Base-by-base conservation (phyloP, 53 echinoderm and acorn worm species). In the Crossaster papposus region DNA sequence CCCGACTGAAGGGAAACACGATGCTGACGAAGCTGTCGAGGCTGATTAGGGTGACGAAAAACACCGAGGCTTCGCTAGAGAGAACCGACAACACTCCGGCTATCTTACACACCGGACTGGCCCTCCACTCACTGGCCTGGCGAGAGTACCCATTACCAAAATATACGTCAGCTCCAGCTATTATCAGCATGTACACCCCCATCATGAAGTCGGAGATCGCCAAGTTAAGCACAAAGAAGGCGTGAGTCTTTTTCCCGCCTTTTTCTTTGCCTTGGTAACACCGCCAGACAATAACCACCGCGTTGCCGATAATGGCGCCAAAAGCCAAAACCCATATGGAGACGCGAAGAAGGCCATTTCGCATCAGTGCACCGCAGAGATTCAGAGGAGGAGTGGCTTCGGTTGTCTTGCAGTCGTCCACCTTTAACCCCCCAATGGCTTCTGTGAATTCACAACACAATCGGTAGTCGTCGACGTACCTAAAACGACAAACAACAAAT, bases 31-130 rank as follows among this genome's bases (percentile, higher is more conserved):
- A 89, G n/a, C 91, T 65, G 58, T 93, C 91, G 10, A 91, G 28
- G 11, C 88, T 93, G 44, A 93, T 91, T 58, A 93, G 37, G 3
- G 93, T 91, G 30, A 93, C 78, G 5, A 90, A 26, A 36, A 93
- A 93, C 36, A 93, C 93, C 8, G 93, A 93, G 28, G 85, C 79
- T 72, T 93, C 93, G 75, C 93, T 93, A 13, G 93, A 90, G 51
- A 93, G 74, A 72, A 90, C 76, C 11, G 93, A 86, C 28, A 93
- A 14, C 81, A 87, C 62, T 29, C 93, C 89, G 11, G 93, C 93
- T 33, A 93, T 83, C 22, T 63, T 82, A 70, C 93, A 93, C 2
- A 91, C 51, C 23, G 29, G 31, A 0, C 88, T 91, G 14, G 33
- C 58, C 38, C 91, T 63, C 93, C 93, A 93, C 26, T 77, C 18